Evolutionary conservation across 2,797 vertebrate species (phyloP).

Genomic region (Menidia menidia): DNA sequence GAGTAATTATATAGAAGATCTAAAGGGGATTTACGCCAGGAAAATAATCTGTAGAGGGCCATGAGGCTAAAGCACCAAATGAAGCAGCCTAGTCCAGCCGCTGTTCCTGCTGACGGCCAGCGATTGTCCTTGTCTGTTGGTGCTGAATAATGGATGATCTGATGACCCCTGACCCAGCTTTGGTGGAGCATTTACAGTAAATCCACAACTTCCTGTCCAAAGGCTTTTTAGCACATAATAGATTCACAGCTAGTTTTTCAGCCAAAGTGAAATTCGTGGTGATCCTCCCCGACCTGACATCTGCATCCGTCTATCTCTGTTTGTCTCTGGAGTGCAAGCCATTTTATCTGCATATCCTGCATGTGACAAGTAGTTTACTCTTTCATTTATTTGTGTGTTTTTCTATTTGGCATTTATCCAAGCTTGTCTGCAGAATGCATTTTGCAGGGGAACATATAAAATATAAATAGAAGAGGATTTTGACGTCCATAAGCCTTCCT

Average conservation of each 20-base stretch:
- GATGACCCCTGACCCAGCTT: slow-evolving; percentile 39
- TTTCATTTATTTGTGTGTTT: background rate
- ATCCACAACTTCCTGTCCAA: slow-evolving; percentile 58
- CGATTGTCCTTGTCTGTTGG: slow-evolving; percentile 62
- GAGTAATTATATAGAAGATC: background rate
- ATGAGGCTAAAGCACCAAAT: background rate
- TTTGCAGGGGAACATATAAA: background rate
- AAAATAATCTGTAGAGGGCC: background rate
- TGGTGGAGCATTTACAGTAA: slow-evolving; percentile 43
- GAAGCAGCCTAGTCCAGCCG: slow-evolving; percentile 25
- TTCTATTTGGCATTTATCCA: background rate
- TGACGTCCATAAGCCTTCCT: slow-evolving; percentile 2
- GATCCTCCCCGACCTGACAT: background rate
- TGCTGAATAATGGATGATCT: slow-evolving; percentile 78
- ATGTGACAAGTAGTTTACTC: background rate
- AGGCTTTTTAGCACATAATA: slow-evolving; percentile 38
- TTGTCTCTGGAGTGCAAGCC: background rate
- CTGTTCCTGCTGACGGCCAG: slow-evolving; percentile 48
- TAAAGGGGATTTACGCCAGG: background rate
- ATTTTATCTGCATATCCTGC: background rate
- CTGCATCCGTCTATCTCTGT: background rate
- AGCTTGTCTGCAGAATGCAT: slow-evolving; percentile 4
- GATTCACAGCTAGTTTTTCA: slow-evolving; percentile 24
- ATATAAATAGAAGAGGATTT: background rate
- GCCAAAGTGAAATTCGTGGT: background rate